Evolutionary conservation across 2,888 invertebrate species (phyloP), one percentile per base, ranked within the genome.

Genomic region (Timandra comae): DNA sequence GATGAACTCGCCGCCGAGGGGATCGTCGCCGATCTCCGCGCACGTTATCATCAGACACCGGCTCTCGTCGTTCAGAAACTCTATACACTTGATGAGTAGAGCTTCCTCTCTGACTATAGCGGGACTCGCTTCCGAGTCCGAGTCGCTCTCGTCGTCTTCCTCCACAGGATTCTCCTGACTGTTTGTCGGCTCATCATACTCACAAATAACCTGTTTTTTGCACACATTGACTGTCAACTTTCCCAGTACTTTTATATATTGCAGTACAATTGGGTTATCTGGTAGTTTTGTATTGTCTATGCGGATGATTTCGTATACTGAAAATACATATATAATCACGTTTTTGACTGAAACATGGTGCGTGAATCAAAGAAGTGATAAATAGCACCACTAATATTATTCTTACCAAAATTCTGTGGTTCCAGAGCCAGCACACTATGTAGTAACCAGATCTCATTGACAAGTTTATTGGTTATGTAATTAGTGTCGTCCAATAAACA

Each of bases 351-450:
- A n/a, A n/a, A n/a, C n/a, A n/a, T n/a, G n/a, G n/a, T n/a, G n/a
- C n/a, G n/a, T n/a, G n/a, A n/a, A n/a, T n/a, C n/a, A n/a, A n/a
- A n/a, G n/a, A n/a, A n/a, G n/a, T n/a, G n/a, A n/a, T n/a, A n/a
- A n/a, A n/a, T n/a, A n/a, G n/a, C n/a, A n/a, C n/a, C n/a, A n/a
- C n/a, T n/a, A n/a, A 28, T 25, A 30, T 10, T 28, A n/a, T 23
- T 72, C 88, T 88, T 75, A 93, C 93, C 88, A 62, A 89, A 89
- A 52, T 87, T 85, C 29, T 80, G 71, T 12, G 91, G 90, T 68
- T 91, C 92, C 40, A 94, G 69, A 0, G 87, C 82, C 10, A 94
- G 75, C 20, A 93, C 82, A 29, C 91, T 89, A 65, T 91, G 91
- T 28, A 93, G 79, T 33, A 94, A 69, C 88, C 89, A 90, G 2